Percentiles rank a stretch among this genome's conserved stretches.
Evolutionary conservation across 2,888 invertebrate species (phyloP).

Genomic region (Eristalinus aeneus): DNA sequence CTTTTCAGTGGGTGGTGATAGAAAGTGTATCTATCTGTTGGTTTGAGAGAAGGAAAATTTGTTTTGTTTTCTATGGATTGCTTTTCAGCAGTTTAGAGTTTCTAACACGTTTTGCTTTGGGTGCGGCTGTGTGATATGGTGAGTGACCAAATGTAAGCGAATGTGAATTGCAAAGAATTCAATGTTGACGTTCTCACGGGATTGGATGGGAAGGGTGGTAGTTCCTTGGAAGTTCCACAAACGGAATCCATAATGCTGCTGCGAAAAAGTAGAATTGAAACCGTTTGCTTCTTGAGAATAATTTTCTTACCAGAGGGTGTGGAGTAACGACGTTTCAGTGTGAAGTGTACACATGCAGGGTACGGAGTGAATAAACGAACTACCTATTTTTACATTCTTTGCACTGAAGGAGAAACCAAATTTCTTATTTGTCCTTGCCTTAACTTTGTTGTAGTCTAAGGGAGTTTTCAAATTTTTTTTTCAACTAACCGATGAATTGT

Average conservation of each 20-base stretch:
- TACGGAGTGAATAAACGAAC: too few relatives aligned
- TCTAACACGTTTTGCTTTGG: conserved; percentile 31
- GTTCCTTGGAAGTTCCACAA: background rate
- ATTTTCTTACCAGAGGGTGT: background rate
- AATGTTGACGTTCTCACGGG: background rate
- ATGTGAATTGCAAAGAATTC: background rate
- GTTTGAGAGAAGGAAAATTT: conserved; percentile 21
- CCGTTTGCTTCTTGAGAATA: background rate
- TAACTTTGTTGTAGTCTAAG: too few relatives aligned
- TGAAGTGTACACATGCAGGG: background rate
- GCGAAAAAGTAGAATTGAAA: background rate
- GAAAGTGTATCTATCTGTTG: background rate
- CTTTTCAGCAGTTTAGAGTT: conserved; percentile 29
- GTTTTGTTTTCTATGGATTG: conserved; percentile 30
- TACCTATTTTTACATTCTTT: too few relatives aligned
- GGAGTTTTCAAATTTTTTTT: too few relatives aligned
- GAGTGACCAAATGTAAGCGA: background rate
- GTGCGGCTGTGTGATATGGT: conserved; percentile 6
- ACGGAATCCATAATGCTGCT: background rate
- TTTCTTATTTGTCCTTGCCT: too few relatives aligned
- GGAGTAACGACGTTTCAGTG: background rate
- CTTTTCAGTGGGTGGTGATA: conserved; percentile 15
- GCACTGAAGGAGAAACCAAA: too few relatives aligned
- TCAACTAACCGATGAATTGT: too few relatives aligned
- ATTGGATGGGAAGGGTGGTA: background rate